Conservation (phyloP, 2,797 vertebrate genomes). For the Falco cherrug region DNA sequence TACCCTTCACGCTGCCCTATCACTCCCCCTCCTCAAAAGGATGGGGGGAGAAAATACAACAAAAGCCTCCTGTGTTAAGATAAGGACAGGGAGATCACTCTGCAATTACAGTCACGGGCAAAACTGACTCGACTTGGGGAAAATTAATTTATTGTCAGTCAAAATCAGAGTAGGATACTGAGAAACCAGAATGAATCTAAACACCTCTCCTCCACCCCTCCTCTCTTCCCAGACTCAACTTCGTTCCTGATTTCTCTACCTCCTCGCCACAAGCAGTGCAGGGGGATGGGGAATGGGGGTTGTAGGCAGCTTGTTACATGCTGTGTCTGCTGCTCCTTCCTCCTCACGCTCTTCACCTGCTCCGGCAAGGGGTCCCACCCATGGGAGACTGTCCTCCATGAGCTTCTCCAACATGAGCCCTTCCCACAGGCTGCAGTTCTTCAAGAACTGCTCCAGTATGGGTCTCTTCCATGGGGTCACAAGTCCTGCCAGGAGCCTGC, state of each 20-base stretch:
- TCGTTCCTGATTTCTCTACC: fast-evolving
- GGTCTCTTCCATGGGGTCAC: too few relatives aligned
- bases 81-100: not conserved
- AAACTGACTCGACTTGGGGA: not conserved
- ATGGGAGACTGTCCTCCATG: too few relatives aligned
- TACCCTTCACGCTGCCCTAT: not conserved
- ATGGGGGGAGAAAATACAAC: not conserved
- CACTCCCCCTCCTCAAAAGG: fast-evolving
- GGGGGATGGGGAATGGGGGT: fast-evolving
- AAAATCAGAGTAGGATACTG: not conserved
- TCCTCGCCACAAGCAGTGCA: fast-evolving
- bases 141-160: too few relatives aligned
- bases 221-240: not conserved
- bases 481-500: too few relatives aligned
- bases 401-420: too few relatives aligned
- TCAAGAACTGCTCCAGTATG: too few relatives aligned
- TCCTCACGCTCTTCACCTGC: not conserved
- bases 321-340: not conserved
- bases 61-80: not conserved
- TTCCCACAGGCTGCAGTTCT: too few relatives aligned
- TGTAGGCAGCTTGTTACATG: fast-evolving
- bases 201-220: not conserved
- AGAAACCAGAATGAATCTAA: not conserved
- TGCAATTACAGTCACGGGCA: not conserved
- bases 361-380: too few relatives aligned